Base-by-base conservation (phyloP, 2,797 vertebrate genomes). In the Sebastes paucispinis region DNA sequence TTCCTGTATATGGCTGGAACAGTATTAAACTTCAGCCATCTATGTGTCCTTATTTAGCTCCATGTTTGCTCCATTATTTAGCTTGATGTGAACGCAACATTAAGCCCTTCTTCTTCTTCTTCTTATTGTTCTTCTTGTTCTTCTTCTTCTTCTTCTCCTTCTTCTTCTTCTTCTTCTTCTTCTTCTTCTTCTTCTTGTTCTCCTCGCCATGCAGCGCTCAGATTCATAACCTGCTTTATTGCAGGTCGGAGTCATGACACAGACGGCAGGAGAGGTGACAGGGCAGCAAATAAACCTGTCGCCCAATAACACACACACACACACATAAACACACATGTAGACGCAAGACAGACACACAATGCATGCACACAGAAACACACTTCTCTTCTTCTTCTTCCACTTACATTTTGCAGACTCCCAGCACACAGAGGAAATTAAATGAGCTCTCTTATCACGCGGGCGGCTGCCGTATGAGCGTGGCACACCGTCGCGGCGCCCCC, bases 361-460 rank as follows among this genome's bases (percentile, higher is more conserved):
- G 34, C 29, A 32, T 14, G 14, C 31, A 22, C 54, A 39, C 36
- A 50, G 4, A 27, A 27, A 31, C 5, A 69, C 64, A 6, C n/a
- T 34, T 6, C 3, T 55, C 18, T 12, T 64, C 8, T 3, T 75
- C 18, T 27, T 52, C 22, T 11, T 47, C 7, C 57, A 34, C 74
- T 34, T 60, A 29, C 31, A 5, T 59, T 57, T 4, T 20, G 16
- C 31, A 20, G 60, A 20, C 76, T 79, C 31, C 7, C 12, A 18
- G 27, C 63, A 24, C 63, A 73, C 68, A 69, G 36, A 75, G 81
- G 74, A 86, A 88, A 84, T 86, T 27, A 82, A 87, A 79, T 67
- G 66, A 84, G 79, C 62, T 78, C 55, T 72, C 39, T 87, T 77
- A 87, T 87, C 83, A 29, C 9, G 1, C 11, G 1, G 69, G 36